Evolutionary conservation across 2,113 vertebrate species (phyloP).

Genomic region (Brachionichthys hirsutus): DNA sequence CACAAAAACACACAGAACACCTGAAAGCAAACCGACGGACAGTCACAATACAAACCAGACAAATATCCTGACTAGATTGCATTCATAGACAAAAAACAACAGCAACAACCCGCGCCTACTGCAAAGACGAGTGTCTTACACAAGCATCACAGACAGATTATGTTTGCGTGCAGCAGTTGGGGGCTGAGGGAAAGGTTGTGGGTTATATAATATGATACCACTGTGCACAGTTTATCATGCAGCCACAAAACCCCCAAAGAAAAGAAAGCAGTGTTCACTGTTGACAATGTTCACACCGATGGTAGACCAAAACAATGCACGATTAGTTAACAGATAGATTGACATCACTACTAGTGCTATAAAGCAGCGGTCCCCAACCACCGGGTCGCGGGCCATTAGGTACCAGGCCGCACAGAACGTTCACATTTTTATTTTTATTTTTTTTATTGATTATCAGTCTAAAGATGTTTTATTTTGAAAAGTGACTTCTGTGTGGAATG

Average conservation of each 20-base stretch:
- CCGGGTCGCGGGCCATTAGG: no score
- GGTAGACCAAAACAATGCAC: no score
- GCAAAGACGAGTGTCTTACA: constrained; percentile 1
- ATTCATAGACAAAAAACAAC: constrained; percentile 1
- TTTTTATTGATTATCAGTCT: no score
- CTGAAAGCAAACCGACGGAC: constrained; percentile 14
- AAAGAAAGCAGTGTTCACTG: no score
- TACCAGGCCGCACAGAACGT: no score
- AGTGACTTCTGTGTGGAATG: no score
- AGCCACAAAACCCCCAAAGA: constrained; percentile 12
- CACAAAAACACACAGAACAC: not conserved
- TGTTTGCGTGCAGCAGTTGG: constrained; percentile 1
- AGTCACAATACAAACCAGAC: constrained; percentile 17
- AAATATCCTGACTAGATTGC: constrained; percentile 24
- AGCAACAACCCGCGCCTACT: not conserved
- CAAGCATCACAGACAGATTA: constrained; percentile 1
- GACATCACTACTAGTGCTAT: not conserved
- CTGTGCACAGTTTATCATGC: not conserved
- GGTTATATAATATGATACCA: not conserved
- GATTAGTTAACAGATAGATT: not conserved
- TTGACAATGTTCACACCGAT: no score
- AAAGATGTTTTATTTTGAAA: no score
- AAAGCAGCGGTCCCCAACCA: no score
- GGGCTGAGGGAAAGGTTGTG: not conserved
- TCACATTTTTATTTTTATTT: no score